These are phyloP conservation scores for Echiichthys vipera DNA, from an alignment of 2,797 vertebrate species.

Conservation along the genomic window DNA sequence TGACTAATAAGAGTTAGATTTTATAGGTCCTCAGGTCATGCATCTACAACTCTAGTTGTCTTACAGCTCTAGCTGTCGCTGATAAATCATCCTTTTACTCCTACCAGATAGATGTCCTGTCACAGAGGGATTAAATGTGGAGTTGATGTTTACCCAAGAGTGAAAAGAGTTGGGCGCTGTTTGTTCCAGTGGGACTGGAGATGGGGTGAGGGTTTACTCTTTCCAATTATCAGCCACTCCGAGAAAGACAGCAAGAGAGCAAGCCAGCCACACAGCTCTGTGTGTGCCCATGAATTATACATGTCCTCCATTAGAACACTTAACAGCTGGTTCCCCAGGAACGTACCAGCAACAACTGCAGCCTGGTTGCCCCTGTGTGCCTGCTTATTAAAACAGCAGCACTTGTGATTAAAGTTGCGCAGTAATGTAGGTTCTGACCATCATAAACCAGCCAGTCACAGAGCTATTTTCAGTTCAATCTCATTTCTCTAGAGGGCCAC, in stretches of 20 bases:
- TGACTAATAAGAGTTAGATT: slow-evolving; percentile 19
- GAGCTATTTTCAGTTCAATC: slow-evolving; percentile 70
- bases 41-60: slow-evolving; percentile 45
- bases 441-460: slow-evolving; percentile 67
- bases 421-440: slow-evolving; percentile 65
- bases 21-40: slow-evolving; percentile 46
- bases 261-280: slow-evolving; percentile 39
- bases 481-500: slow-evolving; percentile 63
- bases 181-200: slow-evolving; percentile 21
- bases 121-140: slow-evolving; percentile 44
- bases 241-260: slow-evolving; percentile 49
- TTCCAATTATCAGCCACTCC: slow-evolving; percentile 64
- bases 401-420: slow-evolving; percentile 64
- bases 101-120: slow-evolving; percentile 28
- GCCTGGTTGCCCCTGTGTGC: slow-evolving; percentile 38
- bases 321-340: slow-evolving; percentile 74
- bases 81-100: slow-evolving; percentile 49
- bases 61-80: slow-evolving; percentile 17
- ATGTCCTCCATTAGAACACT: slow-evolving; percentile 77
- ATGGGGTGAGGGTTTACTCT: slow-evolving; percentile 35
- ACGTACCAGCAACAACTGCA: slow-evolving; percentile 53
- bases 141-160: slow-evolving; percentile 27
- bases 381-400: slow-evolving; percentile 73
- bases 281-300: slow-evolving; percentile 74
- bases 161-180: slow-evolving; percentile 22